Evolutionary conservation across 2,797 vertebrate genomes (phyloP), one percentile per base, ranked within the genome.

Genomic region (Lutjanus campechanus): DNA sequence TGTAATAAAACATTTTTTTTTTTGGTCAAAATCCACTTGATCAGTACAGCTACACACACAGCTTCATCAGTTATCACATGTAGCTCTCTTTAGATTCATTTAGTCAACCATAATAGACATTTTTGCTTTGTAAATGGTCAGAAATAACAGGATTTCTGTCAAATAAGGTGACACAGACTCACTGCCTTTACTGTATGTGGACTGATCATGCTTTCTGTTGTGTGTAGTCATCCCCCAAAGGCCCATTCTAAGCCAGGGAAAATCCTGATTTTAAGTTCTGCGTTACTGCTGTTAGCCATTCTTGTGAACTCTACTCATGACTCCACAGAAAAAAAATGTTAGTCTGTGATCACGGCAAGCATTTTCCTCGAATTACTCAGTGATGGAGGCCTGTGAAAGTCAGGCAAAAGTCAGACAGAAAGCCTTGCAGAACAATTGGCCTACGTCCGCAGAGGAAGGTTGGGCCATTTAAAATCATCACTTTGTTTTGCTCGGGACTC

Each of bases 391-490:
- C 67, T 81, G 79, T 74, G 75, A 80, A 89, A 89, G 84, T 84
- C 86, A 85, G 79, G 58, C 74, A 88, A 70, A 86, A 83, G 84
- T 79, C 81, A 79, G 63, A 58, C 69, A 17, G 58, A 89, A 81
- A 87, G 60, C 85, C 62, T n/a, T 9, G 55, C 65, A 49, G 79
- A 82, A 79, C 80, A 84, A 76, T 76, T 87, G 89, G 71, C 76
- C 82, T 80, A 76, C 84, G 89, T 93, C 88, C 86, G 88, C 87
- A 75, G 22, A 81, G 86, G 82, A 81, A 83, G 84, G 72, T 66
- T 74, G 77, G 73, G 64, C 85, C 80, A 86, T 93, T 92, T 91
- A 80, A 89, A 88, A 88, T 88, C 88, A 86, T 89, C 83, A 69
- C 77, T 86, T 86, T 88, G 83, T 90, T 90, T 90, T 82, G 84